These are phyloP conservation scores for Papilio xuthus DNA, from an alignment of 1,140 invertebrate species.

Conservation along the genomic window DNA sequence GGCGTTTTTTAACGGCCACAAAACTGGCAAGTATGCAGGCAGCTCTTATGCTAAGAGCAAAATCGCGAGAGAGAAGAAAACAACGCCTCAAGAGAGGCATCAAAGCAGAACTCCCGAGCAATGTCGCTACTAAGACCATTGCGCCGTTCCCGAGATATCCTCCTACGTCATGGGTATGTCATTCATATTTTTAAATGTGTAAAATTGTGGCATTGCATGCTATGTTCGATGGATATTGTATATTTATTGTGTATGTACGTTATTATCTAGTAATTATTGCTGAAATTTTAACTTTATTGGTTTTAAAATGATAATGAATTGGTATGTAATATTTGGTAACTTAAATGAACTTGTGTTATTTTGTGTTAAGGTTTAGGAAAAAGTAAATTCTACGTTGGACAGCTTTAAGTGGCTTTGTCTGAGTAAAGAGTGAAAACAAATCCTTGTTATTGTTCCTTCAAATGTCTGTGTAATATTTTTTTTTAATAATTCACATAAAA, in stretches of 20 bases:
- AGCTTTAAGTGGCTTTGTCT: not conserved
- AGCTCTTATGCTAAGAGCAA: conserved; percentile 93
- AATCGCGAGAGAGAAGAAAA: conserved; percentile 89
- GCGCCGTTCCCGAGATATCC: conserved; percentile 92
- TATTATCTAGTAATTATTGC: not conserved
- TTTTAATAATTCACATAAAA: too few relatives aligned
- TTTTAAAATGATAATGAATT: not conserved
- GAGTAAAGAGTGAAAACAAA: too few relatives aligned
- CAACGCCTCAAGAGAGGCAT: conserved; percentile 88
- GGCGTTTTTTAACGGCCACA: conserved; percentile 61
- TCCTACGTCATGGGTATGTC: conserved; percentile 88
- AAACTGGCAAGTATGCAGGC: conserved; percentile 91
- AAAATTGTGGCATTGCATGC: conserved; percentile 32
- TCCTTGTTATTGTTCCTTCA: too few relatives aligned
- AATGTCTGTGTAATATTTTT: too few relatives aligned
- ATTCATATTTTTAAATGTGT: conserved; percentile 42
- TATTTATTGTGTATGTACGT: not conserved
- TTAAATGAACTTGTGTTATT: not conserved
- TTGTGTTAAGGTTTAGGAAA: not conserved
- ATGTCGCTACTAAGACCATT: conserved; percentile 92
- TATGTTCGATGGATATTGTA: conserved; percentile 23
- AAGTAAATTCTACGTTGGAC: not conserved
- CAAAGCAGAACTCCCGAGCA: conserved; percentile 90
- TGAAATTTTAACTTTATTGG: not conserved
- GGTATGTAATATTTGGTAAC: not conserved